Percentiles rank a stretch among this genome's conserved stretches.
Conservation (phyloP, 2,113 vertebrate species). For the Peromyscus californicus region DNA sequence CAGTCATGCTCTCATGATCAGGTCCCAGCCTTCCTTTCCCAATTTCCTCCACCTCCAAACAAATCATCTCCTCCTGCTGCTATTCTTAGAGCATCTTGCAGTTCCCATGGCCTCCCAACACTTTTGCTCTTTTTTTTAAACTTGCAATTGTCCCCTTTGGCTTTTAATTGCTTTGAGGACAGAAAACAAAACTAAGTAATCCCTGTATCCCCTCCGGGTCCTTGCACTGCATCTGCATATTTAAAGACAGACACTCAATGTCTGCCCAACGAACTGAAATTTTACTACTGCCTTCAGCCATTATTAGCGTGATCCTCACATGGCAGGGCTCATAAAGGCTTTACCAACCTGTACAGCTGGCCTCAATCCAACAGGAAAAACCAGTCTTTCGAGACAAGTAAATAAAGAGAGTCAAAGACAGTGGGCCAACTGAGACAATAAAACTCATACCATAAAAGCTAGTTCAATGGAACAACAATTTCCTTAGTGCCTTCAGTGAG, state of each 20-base stretch:
- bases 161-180: conserved; percentile 46
- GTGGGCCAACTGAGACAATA: neutral
- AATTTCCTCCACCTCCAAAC: conserved; percentile 19
- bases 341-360: neutral
- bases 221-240: neutral
- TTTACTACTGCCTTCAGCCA: neutral
- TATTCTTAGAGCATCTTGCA: conserved; percentile 7
- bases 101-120: neutral
- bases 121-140: neutral
- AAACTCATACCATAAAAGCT: conserved; percentile 33
- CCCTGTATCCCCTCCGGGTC: neutral
- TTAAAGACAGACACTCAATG: neutral
- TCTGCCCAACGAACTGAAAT: neutral
- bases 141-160: neutral
- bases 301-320: neutral
- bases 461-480: conserved; percentile 52
- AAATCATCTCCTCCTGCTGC: neutral
- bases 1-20: neutral
- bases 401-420: conserved; percentile 40
- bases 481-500: conserved; percentile 26
- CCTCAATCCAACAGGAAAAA: conserved; percentile 47
- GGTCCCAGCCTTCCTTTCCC: neutral
- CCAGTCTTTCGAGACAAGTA: neutral
- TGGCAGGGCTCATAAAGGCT: neutral
- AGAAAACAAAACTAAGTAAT: neutral